A percentile compares a stretch with the other conserved stretches of the same genome.
Evolutionary conservation across 2,888 invertebrate species (phyloP).

Genomic region (Lymantria dispar): DNA sequence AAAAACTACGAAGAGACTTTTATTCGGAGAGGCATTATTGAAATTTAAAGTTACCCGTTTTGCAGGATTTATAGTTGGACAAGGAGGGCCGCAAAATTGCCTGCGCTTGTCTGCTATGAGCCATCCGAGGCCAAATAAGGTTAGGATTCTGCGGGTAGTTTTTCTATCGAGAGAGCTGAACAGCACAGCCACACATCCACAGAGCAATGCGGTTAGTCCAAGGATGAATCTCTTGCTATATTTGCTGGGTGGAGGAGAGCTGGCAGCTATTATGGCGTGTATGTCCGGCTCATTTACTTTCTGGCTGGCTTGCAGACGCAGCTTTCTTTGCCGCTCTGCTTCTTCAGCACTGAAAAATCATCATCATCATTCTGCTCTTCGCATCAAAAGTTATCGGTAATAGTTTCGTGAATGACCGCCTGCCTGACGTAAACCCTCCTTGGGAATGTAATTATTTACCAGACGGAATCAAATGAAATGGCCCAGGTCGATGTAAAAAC

Average conservation of each 20-base stretch:
- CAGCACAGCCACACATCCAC: slow-evolving; percentile 8
- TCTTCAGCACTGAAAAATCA: slow-evolving; percentile 46
- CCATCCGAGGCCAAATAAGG: slow-evolving; percentile 21
- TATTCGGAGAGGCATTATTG: too few relatives aligned
- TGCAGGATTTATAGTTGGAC: background rate
- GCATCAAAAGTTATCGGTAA: too few relatives aligned
- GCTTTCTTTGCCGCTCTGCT: slow-evolving; percentile 16
- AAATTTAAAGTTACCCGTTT: background rate
- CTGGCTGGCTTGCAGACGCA: background rate
- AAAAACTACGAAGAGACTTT: too few relatives aligned
- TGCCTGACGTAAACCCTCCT: too few relatives aligned
- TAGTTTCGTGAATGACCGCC: too few relatives aligned
- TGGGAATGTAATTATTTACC: too few relatives aligned
- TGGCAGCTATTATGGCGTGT: background rate
- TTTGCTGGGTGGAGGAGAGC: background rate
- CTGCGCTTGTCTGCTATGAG: slow-evolving; percentile 2
- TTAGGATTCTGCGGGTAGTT: slow-evolving; percentile 7
- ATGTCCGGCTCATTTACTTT: background rate
- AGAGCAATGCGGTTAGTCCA: slow-evolving; percentile 11
- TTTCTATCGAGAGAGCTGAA: slow-evolving; percentile 9
- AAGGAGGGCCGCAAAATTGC: background rate
- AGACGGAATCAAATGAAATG: too few relatives aligned
- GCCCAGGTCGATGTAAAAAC: too few relatives aligned
- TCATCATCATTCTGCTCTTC: too few relatives aligned
- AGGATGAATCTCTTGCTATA: slow-evolving; percentile 2